Evolutionary conservation across 2,113 vertebrate species (phyloP).

Genomic region (Nyctereutes procyonoides): DNA sequence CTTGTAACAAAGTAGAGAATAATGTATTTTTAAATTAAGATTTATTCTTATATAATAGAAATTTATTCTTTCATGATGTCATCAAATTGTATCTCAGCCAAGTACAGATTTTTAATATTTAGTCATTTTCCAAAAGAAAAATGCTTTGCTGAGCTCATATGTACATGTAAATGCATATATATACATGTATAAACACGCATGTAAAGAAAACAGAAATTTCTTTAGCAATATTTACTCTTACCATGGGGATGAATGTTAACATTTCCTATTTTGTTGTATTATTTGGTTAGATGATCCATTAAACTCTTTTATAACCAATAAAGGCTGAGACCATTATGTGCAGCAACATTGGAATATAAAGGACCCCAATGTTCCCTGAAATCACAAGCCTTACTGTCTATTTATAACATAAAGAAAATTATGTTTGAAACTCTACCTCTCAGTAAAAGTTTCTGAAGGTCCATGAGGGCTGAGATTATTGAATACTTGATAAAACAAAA

Average conservation of each 20-base stretch:
- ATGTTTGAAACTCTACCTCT: background rate
- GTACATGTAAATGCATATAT: rapidly evolving
- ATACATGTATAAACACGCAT: background rate
- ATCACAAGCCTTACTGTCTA: background rate
- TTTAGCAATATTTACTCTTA: background rate
- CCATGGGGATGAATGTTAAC: background rate
- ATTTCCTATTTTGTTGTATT: background rate
- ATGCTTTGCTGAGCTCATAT: background rate
- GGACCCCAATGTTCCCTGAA: background rate
- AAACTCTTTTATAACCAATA: background rate
- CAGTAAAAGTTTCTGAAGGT: background rate
- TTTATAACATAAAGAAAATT: background rate
- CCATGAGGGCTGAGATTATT: background rate
- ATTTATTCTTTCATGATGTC: background rate
- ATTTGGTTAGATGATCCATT: background rate
- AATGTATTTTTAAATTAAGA: background rate
- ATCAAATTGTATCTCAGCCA: background rate
- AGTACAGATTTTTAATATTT: background rate
- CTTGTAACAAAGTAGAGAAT: background rate
- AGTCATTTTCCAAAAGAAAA: background rate
- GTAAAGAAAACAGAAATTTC: background rate
- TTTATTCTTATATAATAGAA: background rate
- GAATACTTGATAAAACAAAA: background rate
- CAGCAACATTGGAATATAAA: background rate
- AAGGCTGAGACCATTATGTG: background rate